Conservation (phyloP, 1,140 invertebrate genomes). For the Samia ricini region DNA sequence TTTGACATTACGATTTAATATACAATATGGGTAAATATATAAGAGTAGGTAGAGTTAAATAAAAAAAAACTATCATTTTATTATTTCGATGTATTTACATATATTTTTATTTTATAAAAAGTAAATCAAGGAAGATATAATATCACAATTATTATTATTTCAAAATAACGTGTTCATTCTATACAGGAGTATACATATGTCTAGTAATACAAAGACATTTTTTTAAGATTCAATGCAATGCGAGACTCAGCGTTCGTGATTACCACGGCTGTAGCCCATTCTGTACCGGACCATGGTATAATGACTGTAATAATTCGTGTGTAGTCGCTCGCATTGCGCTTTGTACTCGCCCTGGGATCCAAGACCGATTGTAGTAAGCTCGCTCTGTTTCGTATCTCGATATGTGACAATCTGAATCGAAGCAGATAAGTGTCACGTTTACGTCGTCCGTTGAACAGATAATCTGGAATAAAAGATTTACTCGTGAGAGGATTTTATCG, state of each 20-base stretch:
- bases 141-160: not conserved
- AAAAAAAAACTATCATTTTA: too few relatives aligned
- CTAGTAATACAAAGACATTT: not conserved
- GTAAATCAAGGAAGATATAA: too few relatives aligned
- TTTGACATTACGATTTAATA: too few relatives aligned
- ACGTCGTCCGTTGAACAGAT: slow-evolving; percentile 46
- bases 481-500: slow-evolving; percentile 19
- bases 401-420: slow-evolving; percentile 61
- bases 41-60: too few relatives aligned
- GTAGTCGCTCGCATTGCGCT: slow-evolving; percentile 65
- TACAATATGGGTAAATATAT: too few relatives aligned
- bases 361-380: slow-evolving; percentile 65
- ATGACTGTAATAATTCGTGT: slow-evolving; percentile 72
- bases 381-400: slow-evolving; percentile 63
- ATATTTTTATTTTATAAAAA: too few relatives aligned
- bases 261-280: slow-evolving; percentile 46
- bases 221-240: slow-evolving; percentile 12
- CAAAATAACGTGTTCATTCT: not conserved
- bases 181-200: too few relatives aligned
- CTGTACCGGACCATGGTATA: slow-evolving; percentile 39
- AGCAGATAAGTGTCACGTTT: slow-evolving; percentile 53
- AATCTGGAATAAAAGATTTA: slow-evolving; percentile 22
- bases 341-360: slow-evolving; percentile 66
- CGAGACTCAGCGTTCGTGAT: slow-evolving; percentile 46
- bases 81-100: too few relatives aligned